Evolutionary conservation across 2,888 invertebrate species (phyloP).

Genomic region (Lycophotia porphyrea): DNA sequence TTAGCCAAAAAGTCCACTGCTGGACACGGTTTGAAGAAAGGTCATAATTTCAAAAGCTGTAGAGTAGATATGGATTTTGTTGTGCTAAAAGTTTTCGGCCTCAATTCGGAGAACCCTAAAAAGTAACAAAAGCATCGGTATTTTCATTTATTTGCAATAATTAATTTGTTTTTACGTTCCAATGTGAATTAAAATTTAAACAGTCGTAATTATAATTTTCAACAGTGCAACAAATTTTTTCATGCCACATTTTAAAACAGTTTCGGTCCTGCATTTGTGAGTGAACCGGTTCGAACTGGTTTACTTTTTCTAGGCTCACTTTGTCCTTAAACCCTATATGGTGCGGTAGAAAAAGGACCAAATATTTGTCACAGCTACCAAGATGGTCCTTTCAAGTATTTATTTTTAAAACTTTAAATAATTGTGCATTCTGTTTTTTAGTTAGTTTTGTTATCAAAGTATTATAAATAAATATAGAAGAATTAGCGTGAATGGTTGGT

Average conservation of each 20-base stretch:
- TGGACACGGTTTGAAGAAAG: background rate
- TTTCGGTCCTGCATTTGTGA: constrained; percentile 29
- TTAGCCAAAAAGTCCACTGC: background rate
- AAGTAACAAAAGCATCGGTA: constrained; percentile 37
- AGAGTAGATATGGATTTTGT: background rate
- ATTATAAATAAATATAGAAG: too few relatives aligned
- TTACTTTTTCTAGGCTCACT: constrained; percentile 48
- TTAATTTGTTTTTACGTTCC: constrained; percentile 61
- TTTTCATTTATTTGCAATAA: constrained; percentile 60
- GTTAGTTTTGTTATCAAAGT: background rate
- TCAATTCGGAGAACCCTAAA: constrained; percentile 52
- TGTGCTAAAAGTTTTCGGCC: background rate
- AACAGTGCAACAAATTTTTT: constrained; percentile 54
- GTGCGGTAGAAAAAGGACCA: constrained; percentile 18
- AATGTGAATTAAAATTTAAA: constrained; percentile 59
- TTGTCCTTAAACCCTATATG: constrained; percentile 20
- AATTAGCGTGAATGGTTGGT: too few relatives aligned
- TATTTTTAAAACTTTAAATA: constrained; percentile 9
- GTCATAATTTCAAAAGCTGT: background rate
- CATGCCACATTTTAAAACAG: constrained; percentile 42
- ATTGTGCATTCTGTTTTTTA: background rate
- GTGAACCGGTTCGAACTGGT: constrained; percentile 23
- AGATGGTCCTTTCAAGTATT: constrained; percentile 20
- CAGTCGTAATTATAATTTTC: constrained; percentile 59
- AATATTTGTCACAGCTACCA: constrained; percentile 19